These are phyloP conservation scores for Drosophila ironensis DNA, from an alignment of 1,140 invertebrate species.

Conservation along the genomic window DNA sequence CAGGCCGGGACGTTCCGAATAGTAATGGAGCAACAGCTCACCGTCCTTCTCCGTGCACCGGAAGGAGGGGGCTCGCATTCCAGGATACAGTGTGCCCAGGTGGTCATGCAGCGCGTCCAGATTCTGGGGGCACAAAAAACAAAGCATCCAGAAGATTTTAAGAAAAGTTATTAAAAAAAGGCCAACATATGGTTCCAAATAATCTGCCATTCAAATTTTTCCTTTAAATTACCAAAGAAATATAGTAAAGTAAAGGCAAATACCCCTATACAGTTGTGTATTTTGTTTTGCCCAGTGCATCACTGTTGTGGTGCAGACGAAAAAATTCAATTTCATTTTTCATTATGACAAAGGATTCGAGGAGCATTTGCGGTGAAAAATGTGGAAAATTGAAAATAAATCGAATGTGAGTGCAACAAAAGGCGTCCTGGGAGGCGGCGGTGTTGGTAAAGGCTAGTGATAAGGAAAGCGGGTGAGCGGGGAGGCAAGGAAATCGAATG, in stretches of 20 bases:
- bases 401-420: constrained; percentile 79
- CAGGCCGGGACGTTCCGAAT: constrained; percentile 95
- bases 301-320: constrained; percentile 44
- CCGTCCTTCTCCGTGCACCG: constrained; percentile 95
- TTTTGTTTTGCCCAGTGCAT: not conserved
- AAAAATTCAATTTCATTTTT: constrained; percentile 81
- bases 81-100: constrained; percentile 94
- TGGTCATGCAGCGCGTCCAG: constrained; percentile 97
- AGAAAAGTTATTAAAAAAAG: not conserved
- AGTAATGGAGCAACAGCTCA: constrained; percentile 94
- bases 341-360: constrained; percentile 66
- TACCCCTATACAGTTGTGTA: no score
- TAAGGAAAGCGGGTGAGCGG: no score
- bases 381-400: constrained; percentile 81
- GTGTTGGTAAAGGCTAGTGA: no score
- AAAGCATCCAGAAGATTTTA: not conserved
- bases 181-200: not conserved
- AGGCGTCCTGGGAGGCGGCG: constrained; percentile 28
- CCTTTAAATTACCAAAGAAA: no score
- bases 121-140: constrained; percentile 85
- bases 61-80: constrained; percentile 96
- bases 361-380: constrained; percentile 61
- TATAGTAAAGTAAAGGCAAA: no score
- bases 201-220: not conserved
- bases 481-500: not conserved